Base-by-base conservation (phyloP, 1,140 invertebrate genomes). In the Matsumurasca onukii region DNA sequence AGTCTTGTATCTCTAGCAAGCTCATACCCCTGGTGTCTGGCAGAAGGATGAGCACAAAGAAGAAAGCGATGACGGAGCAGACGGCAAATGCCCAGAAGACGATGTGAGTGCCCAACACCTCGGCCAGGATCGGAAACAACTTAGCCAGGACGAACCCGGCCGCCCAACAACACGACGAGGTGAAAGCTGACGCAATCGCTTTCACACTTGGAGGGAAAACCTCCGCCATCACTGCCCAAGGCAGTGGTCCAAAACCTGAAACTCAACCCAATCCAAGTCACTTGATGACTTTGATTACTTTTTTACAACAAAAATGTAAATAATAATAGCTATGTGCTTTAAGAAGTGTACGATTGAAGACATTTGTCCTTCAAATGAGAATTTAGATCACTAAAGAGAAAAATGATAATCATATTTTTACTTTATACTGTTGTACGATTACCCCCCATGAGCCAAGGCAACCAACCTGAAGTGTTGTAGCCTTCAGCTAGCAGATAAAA, bases 171-270 rank as follows among this genome's bases (percentile, higher is more conserved):
- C 86, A 83, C 34, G 86, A 86, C 0, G 92, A 88, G 0, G 91
- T 89, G 3, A 92, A 82, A 0, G 89, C 87, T 0, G 89, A 88
- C 1, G 91, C 92, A 1, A 85, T 79, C 0, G 90, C 88, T 76
- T 92, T 90, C 0, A 92, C 86, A 72, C 89, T 86, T 0, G 87
- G 81, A 0, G 93, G 87, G 72, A 94, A 91, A 71, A 94, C 85
- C 79, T 95, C 91, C 1, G 88, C 89, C 84, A 94, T 89, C 31
- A 96, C 85, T 0, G 92, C 86, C 91, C 92, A 94, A 0, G 92
- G 91, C 17, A 95, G 79, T 0, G 93, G 92, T 0, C 92, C 92
- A 73, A 92, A 89, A 1, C 90, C 91, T 75, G 69, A 73, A 79
- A 64, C 57, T 61, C 20, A 49, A 55, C 15, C 45, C 22, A 55